Evolutionary conservation across 2,113 vertebrate species (phyloP).

Genomic region (Petromus typicus): DNA sequence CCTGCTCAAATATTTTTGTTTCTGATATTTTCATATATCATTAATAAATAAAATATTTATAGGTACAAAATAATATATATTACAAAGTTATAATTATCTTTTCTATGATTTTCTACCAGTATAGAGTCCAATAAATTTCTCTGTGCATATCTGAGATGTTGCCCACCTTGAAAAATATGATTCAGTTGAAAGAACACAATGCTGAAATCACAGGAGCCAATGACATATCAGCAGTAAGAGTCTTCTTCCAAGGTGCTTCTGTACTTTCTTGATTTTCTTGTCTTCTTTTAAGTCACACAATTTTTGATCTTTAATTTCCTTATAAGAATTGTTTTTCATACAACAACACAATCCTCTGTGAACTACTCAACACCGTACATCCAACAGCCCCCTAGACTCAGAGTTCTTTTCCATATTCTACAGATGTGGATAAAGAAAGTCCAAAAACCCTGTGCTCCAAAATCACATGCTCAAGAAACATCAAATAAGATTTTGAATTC

Average conservation of each 20-base stretch:
- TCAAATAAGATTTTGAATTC: neutral
- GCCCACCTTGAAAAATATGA: neutral
- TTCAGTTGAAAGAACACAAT: neutral
- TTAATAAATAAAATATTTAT: neutral
- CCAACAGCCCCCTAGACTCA: neutral
- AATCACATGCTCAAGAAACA: neutral
- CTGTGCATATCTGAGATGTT: neutral
- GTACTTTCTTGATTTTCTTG: too few relatives aligned
- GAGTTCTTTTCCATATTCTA: neutral
- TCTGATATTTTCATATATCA: slow-evolving; percentile 36
- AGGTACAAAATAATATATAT: neutral
- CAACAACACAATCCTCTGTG: neutral
- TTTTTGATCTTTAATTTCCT: neutral
- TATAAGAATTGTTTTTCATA: neutral
- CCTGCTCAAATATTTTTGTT: slow-evolving; percentile 23
- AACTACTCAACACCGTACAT: neutral
- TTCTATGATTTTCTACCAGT: neutral
- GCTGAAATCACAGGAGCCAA: neutral
- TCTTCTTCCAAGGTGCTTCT: neutral
- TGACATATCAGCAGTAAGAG: neutral
- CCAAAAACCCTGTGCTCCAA: neutral
- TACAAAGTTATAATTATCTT: neutral
- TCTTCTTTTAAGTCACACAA: neutral
- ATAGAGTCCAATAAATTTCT: neutral
- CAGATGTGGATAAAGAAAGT: neutral